Percentiles rank a stretch among this genome's conserved stretches.
Conservation (phyloP, 1,140 invertebrate genomes). For the Ectropis grisescens region DNA sequence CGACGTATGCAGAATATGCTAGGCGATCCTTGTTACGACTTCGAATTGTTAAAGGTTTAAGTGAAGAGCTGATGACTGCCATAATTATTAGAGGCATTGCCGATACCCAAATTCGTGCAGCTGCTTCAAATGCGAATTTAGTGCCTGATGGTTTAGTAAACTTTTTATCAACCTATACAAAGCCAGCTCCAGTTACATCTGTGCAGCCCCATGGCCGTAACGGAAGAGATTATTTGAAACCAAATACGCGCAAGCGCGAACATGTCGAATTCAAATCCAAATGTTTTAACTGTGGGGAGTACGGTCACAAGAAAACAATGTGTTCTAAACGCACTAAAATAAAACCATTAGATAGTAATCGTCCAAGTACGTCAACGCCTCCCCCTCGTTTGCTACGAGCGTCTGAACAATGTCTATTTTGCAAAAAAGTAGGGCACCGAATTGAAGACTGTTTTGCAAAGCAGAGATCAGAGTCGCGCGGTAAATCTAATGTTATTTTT, state of each 20-base stretch:
- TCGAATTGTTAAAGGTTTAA: conserved; percentile 10
- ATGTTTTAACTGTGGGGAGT: neutral
- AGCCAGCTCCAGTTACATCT: conserved; percentile 2
- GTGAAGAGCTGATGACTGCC: conserved; percentile 7
- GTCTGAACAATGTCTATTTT: conserved; percentile 11
- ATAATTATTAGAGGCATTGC: conserved; percentile 11
- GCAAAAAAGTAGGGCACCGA: conserved; percentile 14
- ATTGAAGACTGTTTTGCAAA: conserved; percentile 14
- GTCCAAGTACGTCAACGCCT: too few relatives aligned
- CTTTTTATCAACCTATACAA: conserved; percentile 13
- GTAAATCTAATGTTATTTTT: conserved; percentile 12
- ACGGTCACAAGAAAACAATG: neutral
- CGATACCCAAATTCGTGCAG: conserved; percentile 13
- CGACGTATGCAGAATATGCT: conserved; percentile 16
- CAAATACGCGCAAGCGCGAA: too few relatives aligned
- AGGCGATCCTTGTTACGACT: conserved; percentile 8
- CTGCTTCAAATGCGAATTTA: conserved; percentile 12
- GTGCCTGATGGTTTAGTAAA: conserved; percentile 5
- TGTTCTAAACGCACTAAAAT: neutral
- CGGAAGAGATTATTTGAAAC: too few relatives aligned
- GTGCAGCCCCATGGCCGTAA: neutral
- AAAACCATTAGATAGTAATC: neutral
- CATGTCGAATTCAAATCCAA: neutral
- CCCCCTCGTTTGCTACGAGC: too few relatives aligned
- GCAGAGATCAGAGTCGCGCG: conserved; percentile 4